Evolutionary conservation across 2,888 invertebrate species (phyloP), one percentile per base, ranked within the genome.

Genomic region (Nymphalis c-album): DNA sequence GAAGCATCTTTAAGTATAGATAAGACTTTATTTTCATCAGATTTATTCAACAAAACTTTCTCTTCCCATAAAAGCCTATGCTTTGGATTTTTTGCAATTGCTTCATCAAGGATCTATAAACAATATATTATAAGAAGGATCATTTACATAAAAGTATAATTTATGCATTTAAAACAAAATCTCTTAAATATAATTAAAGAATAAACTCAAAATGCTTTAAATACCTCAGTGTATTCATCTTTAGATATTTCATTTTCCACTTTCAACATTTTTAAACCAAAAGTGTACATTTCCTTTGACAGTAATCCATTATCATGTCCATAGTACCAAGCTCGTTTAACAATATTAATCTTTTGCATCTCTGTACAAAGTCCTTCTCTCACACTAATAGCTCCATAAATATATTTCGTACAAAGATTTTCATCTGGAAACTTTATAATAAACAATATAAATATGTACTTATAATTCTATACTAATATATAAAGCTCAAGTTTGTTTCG

Each of bases 311-410:
- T 84, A 50, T 87, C 85, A 71, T 88, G 86, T 0, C 90, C 89
- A 71, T 81, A 86, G 73, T 78, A 78, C 91, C 91, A 92, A 3
- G 89, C 90, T 26, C 83, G 82, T 77, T 89, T 90, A 6, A 92
- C 87, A 1, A 84, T 85, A 55, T 72, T 74, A 58, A 91, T 83
- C 73, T 85, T 91, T 65, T 88, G 85, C 40, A 73, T 60, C 18
- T 86, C 86, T 22, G 78, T 80, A 66, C 88, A 89, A 5, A 85
- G 63, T 68, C 67, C 77, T 0, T 86, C 85, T 68, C 74, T 81
- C 20, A 84, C 71, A 60, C 83, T 78, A 1, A 92, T 80, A 18
- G 91, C 75, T 4, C 79, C 79, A 73, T 91, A 88, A n/a, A 92
- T 88, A 74, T 85, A 91, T 74, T 85, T 86, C 35, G 85, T 90